Conservation (phyloP, 2,888 invertebrate genomes). For the Blastobasis adustella region DNA sequence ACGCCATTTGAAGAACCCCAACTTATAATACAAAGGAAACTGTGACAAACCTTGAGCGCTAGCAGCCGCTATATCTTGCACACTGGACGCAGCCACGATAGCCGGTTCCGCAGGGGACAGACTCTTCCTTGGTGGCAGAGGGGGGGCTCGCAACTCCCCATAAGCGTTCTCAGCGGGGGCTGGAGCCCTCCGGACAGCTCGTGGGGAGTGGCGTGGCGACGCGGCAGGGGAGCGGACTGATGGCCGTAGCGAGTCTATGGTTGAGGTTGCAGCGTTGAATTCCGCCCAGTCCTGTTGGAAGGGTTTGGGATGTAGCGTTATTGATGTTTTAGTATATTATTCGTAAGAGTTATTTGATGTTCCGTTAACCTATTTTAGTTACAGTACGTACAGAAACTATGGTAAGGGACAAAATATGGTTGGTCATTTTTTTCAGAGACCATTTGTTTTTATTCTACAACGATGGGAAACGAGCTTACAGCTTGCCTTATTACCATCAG, state of each 20-base stretch:
- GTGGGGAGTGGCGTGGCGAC: slow-evolving; percentile 70
- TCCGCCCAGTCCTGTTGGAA: slow-evolving; percentile 73
- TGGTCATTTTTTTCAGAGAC: too few species aligned
- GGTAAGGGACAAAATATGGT: too few species aligned
- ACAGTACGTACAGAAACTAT: too few species aligned
- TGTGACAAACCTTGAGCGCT: slow-evolving; percentile 31
- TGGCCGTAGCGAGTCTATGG: slow-evolving; percentile 71
- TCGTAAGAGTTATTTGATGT: too few species aligned
- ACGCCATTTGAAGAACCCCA: too few species aligned
- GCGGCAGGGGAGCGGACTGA: slow-evolving; percentile 71
- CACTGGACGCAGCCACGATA: slow-evolving; percentile 51
- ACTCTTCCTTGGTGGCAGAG: slow-evolving; percentile 75
- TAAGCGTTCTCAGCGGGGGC: slow-evolving; percentile 54
- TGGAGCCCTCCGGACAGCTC: slow-evolving; percentile 39
- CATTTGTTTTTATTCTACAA: too few species aligned
- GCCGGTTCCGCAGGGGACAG: slow-evolving; percentile 58
- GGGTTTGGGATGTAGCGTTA: too few species aligned
- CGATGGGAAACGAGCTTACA: too few species aligned
- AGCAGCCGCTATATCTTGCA: slow-evolving; percentile 56
- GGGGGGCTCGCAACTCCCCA: slow-evolving; percentile 60
- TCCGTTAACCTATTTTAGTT: too few species aligned
- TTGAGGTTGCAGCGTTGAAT: slow-evolving; percentile 79
- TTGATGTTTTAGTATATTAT: too few species aligned
- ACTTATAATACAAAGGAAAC: too few species aligned
- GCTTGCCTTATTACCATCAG: too few species aligned